Evolutionary conservation across 2,113 vertebrate species (phyloP).

Genomic region (Triplophysa rosa): DNA sequence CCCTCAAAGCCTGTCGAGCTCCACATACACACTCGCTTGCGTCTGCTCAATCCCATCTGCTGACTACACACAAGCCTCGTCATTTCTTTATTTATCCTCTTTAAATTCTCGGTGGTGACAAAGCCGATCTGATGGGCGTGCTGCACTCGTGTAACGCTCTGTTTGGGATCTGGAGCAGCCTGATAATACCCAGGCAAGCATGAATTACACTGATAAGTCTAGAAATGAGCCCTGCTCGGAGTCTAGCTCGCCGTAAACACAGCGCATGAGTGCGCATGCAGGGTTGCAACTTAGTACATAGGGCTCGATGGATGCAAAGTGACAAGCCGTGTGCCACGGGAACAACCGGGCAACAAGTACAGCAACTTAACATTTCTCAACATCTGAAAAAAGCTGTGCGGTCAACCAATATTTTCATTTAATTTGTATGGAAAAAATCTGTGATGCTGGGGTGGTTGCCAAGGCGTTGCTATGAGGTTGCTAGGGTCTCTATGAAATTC

Average conservation of each 20-base stretch:
- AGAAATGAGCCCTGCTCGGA: slow-evolving; percentile 33
- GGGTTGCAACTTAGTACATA: slow-evolving; percentile 6
- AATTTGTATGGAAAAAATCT: too few species aligned
- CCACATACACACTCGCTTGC: background rate
- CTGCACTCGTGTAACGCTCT: slow-evolving; percentile 61
- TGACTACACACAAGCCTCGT: slow-evolving; percentile 20
- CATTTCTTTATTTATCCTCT: slow-evolving; percentile 51
- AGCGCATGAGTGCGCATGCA: slow-evolving; percentile 3
- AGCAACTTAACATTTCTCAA: background rate
- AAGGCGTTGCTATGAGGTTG: too few species aligned
- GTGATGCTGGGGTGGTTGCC: too few species aligned
- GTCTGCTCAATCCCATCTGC: background rate
- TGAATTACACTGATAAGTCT: slow-evolving; percentile 60
- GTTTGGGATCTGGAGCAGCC: slow-evolving; percentile 65
- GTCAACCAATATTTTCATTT: too few species aligned
- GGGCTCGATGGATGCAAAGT: slow-evolving; percentile 3
- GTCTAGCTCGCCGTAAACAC: slow-evolving; percentile 37
- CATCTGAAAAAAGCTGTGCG: too few species aligned
- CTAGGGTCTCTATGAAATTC: too few species aligned
- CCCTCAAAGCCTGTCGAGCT: background rate
- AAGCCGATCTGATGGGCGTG: slow-evolving; percentile 67
- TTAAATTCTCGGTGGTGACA: slow-evolving; percentile 68
- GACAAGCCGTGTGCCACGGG: background rate
- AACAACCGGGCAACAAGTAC: background rate
- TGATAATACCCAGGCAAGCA: slow-evolving; percentile 69